Evolutionary conservation across 2,113 vertebrate species (phyloP).

Genomic region (Takifugu flavidus): DNA sequence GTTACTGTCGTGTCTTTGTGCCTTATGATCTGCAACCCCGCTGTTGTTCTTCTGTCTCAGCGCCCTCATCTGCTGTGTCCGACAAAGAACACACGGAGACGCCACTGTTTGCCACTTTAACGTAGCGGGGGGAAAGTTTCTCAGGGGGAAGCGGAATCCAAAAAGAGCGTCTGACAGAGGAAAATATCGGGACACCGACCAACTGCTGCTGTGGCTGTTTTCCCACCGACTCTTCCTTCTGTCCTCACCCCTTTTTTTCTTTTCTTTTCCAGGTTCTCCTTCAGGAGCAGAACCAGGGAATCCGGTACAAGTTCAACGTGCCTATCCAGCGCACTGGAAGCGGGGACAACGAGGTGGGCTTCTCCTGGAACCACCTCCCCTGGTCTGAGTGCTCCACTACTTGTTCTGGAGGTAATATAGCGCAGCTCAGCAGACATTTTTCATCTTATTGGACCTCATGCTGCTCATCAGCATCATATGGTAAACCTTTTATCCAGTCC

Average conservation of each 20-base stretch:
- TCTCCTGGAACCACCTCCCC: conserved; percentile 89
- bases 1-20: background rate
- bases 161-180: too few relatives aligned
- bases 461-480: too few relatives aligned
- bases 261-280: conserved; percentile 84
- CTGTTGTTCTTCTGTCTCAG: background rate
- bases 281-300: conserved; percentile 95
- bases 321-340: conserved; percentile 93
- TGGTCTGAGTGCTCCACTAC: conserved; percentile 97
- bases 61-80: background rate
- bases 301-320: conserved; percentile 95
- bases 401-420: conserved; percentile 88
- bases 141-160: too few relatives aligned
- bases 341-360: conserved; percentile 94
- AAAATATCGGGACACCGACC: too few relatives aligned
- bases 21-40: background rate
- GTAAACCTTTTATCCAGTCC: background rate
- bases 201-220: too few relatives aligned
- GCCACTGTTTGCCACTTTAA: background rate
- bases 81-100: background rate
- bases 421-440: too few relatives aligned
- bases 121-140: background rate
- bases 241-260: background rate
- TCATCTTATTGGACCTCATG: too few relatives aligned
- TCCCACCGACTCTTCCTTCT: too few relatives aligned